Evolutionary conservation across 2,797 vertebrate genomes (phyloP).

Genomic region (Hemibagrus guttatus): DNA sequence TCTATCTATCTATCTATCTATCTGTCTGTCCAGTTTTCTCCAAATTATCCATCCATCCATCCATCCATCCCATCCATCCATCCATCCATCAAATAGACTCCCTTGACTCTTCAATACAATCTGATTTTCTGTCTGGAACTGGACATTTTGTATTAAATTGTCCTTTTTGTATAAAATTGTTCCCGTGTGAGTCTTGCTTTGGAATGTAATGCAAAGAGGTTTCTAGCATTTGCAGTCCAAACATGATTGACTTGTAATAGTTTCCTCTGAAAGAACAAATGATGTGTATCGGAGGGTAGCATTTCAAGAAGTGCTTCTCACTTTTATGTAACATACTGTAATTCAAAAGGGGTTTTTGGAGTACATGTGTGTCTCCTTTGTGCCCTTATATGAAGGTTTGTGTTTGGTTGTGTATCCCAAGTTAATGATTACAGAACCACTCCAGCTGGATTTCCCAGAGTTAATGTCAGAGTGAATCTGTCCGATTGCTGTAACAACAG

Average conservation of each 20-base stretch:
- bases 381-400: background rate
- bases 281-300: background rate
- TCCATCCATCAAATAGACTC: background rate
- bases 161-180: constrained; percentile 10
- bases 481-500: constrained; percentile 10
- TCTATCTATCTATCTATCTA: background rate
- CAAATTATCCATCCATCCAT: too few relatives aligned
- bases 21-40: too few relatives aligned
- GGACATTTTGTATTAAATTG: constrained; percentile 22
- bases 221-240: background rate
- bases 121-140: background rate
- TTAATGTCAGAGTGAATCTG: constrained; percentile 23
- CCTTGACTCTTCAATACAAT: background rate
- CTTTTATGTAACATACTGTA: background rate
- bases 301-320: background rate
- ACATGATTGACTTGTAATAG: background rate
- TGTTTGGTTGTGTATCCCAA: background rate
- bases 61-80: too few relatives aligned
- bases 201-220: background rate
- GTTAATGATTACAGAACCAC: background rate
- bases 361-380: background rate
- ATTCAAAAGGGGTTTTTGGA: background rate
- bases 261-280: background rate
- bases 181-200: background rate
- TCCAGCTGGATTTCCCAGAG: constrained; percentile 26